These are phyloP conservation scores for Hirundichthys speculiger DNA, from an alignment of 2,113 vertebrate genomes.

Conservation along the genomic window DNA sequence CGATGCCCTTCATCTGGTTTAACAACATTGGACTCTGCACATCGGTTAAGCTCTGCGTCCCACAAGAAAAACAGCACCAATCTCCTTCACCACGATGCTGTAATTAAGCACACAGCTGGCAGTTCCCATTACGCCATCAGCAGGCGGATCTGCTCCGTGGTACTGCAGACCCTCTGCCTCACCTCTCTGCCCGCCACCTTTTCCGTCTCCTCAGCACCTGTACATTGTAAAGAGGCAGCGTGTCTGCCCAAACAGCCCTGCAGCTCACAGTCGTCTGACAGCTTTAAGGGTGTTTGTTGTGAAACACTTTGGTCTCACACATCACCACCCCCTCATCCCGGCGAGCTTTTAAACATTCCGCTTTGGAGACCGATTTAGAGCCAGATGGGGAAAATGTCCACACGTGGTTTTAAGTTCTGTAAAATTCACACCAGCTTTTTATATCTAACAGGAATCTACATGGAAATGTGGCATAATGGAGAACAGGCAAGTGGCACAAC, in stretches of 20 bases:
- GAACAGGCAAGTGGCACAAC: conserved; percentile 58
- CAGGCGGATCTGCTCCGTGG: conserved; percentile 57
- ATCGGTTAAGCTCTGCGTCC: conserved; percentile 66
- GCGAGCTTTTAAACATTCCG: conserved; percentile 56
- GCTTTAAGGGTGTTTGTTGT: conserved; percentile 69
- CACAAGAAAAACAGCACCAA: conserved; percentile 78
- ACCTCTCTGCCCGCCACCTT: conserved; percentile 33
- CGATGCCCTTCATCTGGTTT: conserved; percentile 69
- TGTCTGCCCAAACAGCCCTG: conserved; percentile 50
- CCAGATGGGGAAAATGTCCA: conserved; percentile 66
- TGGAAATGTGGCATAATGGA: conserved; percentile 67
- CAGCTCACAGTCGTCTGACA: conserved; percentile 56
- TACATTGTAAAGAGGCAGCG: conserved; percentile 76
- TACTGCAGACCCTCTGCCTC: conserved; percentile 59
- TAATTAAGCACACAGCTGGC: conserved; percentile 82
- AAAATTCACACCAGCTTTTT: conserved; percentile 77
- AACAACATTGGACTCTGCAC: conserved; percentile 77
- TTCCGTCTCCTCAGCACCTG: conserved; percentile 73
- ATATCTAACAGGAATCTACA: conserved; percentile 74
- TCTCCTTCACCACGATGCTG: conserved; percentile 66
- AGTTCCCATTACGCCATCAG: conserved; percentile 81
- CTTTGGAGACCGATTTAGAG: conserved; percentile 40
- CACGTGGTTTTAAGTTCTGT: conserved; percentile 74
- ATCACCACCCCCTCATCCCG: conserved; percentile 49
- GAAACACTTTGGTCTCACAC: conserved; percentile 75